Conservation (phyloP, 2,888 invertebrate species). For the Diaperis boleti region DNA sequence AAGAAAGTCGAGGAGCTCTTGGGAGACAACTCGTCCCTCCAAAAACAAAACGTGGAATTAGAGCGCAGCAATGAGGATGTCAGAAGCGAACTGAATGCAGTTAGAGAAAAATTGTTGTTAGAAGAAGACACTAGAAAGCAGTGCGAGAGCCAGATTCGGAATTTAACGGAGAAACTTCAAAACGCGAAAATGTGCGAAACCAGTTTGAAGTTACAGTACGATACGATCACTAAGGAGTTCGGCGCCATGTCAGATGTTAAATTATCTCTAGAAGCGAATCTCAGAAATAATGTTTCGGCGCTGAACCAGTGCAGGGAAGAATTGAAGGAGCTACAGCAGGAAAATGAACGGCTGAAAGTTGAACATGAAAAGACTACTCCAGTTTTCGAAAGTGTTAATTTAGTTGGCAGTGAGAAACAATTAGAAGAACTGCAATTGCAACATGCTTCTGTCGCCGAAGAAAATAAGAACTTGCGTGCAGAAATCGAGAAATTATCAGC, state of each 20-base stretch:
- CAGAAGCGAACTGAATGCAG: conserved; percentile 54
- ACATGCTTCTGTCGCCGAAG: conserved; percentile 6
- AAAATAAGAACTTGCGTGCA: conserved; percentile 37
- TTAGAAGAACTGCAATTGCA: conserved; percentile 42
- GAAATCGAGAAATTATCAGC: conserved; percentile 36
- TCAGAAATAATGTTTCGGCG: conserved; percentile 43
- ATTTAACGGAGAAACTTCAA: conserved; percentile 62
- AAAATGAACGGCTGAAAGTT: conserved; percentile 50
- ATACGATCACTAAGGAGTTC: conserved; percentile 58
- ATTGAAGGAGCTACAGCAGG: conserved; percentile 46
- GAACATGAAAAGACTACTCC: too few relatives aligned
- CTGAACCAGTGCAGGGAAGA: conserved; percentile 48
- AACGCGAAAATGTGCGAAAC: conserved; percentile 63
- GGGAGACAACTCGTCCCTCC: conserved; percentile 53
- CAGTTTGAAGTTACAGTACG: conserved; percentile 59
- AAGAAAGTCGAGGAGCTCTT: conserved; percentile 54
- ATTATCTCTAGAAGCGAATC: conserved; percentile 49
- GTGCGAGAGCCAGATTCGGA: conserved; percentile 53
- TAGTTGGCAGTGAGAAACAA: conserved; percentile 49
- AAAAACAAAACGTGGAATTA: conserved; percentile 50
- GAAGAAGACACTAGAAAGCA: conserved; percentile 53
- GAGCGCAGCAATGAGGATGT: conserved; percentile 54
- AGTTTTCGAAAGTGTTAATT: conserved; percentile 13
- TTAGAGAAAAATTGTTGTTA: conserved; percentile 56
- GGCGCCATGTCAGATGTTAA: conserved; percentile 50